Evolutionary conservation across 2,888 invertebrate genomes (phyloP).

Genomic region (Drosophila pegasa): DNA sequence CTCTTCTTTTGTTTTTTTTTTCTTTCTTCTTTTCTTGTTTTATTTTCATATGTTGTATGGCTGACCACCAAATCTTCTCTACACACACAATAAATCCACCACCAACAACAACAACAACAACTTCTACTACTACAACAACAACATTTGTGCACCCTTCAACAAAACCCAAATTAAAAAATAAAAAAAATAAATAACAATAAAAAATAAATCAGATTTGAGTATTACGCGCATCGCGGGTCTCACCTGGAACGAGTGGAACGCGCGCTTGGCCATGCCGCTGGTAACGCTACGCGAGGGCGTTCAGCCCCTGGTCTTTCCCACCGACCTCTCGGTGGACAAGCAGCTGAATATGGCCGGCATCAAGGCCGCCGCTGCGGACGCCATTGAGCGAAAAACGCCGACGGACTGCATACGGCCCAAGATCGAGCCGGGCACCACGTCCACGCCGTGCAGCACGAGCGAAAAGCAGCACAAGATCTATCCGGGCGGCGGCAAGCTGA

Average conservation of each 20-base stretch:
- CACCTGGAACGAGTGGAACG: constrained; percentile 91
- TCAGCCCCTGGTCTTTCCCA: constrained; percentile 84
- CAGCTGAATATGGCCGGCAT: constrained; percentile 47
- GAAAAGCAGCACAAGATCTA: constrained; percentile 56
- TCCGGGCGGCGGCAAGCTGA: constrained; percentile 73
- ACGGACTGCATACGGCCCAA: constrained; percentile 59
- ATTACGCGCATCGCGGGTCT: constrained; percentile 89
- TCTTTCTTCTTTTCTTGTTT: constrained; percentile 68
- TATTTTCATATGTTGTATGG: constrained; percentile 80
- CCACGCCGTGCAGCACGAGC: constrained; percentile 58
- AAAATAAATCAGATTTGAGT: constrained; percentile 88
- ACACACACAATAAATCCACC: constrained; percentile 40
- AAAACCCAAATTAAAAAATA: constrained; percentile 42
- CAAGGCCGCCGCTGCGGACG: constrained; percentile 44
- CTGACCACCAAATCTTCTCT: constrained; percentile 48
- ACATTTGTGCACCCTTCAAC: constrained; percentile 37
- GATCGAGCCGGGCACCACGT: constrained; percentile 66
- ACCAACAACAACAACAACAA: constrained; percentile 32
- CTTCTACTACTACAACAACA: constrained; percentile 37
- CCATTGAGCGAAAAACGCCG: constrained; percentile 74
- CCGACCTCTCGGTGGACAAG: constrained; percentile 84
- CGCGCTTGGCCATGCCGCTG: constrained; percentile 90
- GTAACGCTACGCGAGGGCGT: constrained; percentile 87
- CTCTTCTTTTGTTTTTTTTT: constrained; percentile 77
- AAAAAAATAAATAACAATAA: constrained; percentile 31